Base-by-base conservation (phyloP, 2,113 vertebrate genomes). In the Myotis lucifugus region DNA sequence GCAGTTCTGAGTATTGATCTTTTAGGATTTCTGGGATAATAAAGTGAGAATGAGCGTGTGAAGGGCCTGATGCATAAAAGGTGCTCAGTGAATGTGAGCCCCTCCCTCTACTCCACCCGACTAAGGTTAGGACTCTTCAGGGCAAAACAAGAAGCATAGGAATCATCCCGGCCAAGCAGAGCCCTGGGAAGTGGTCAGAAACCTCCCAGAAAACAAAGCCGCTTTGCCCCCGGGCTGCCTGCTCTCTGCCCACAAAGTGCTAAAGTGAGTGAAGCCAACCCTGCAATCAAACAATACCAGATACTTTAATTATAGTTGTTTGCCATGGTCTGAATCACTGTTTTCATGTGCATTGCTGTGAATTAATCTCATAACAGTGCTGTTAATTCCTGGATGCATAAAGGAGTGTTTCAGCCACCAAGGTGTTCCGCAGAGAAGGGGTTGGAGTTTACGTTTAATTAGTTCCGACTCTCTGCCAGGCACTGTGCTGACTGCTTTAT, bases 231-330 rank as follows among this genome's bases (percentile, higher is more conserved):
- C 64, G 91, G 88, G 94, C 89, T 96, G 96, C 95, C 92, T 95
- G 86, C 56, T 97, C 83, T 95, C 74, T 96, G 91, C 91, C 97
- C 95, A 95, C 94, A 96, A 97, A 97, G 97, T 97, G 96, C 92
- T 94, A 86, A 96, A 92, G 76, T 96, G 92, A 93, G 76, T 89
- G 59, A 97, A 97, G 95, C 78, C 91, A 96, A 94, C 94, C 95
- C 96, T 96, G 50, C 95, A 97, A 98, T 97, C 97, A 97, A 95
- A 96, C 94, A 98, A 97, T 97, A 96, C 82, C 73, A 92, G 95
- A 96, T 96, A 96, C 95, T 95, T 97, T 97, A 97, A 97, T 97
- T 97, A 96, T 64, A 93, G 96, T 92, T 96, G 92, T 95, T 95
- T 91, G 66, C 93, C 90, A 74, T 85, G 85, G 95, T 96, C 48